Evolutionary conservation across 37 sponge, comb jelly and placozoan genomes (phyloP), one percentile per base, ranked within the genome.

Genomic region (Cliona cf. orientalis): DNA sequence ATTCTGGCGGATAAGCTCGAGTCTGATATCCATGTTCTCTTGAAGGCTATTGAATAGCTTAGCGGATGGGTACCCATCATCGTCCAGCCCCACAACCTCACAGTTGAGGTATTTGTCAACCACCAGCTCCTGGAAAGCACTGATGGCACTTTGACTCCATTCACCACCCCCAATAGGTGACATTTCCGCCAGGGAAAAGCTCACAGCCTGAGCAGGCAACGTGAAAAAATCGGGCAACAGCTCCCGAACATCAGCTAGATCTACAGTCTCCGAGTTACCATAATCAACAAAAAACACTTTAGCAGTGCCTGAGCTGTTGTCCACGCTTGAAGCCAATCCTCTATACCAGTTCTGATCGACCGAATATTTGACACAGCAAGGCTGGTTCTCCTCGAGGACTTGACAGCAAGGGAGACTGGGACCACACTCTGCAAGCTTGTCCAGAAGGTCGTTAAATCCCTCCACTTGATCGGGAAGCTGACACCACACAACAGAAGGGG

Each of bases 201-300:
- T 83, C 5, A 90, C 40, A 31, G 95, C 91, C 43, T 80, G 88
- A n/a, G 82, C 80, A 32, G 91, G 91, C 2, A 86, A 58, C 5
- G 76, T 46, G 0, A 76, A 21, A 22, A 80, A 70, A 2, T 84
- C 76, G 0, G 41, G 37, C 2, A 39, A 63, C 33, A 94, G 76
- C 0, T 45, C 29, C 11, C 37, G 59, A 41, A 93, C 26, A 6
- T 60, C 67, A 29, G 76, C 25, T 19, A 59, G 40, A 11, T 82
- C 25, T 0, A 82, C 67, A 28, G 9, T 31, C 56, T 85, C 94
- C 23, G 25, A 56, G 74, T 93, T 93, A 19, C 94, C 94, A 80
- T 60, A 93, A 57, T 93, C 94, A 64, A 93, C 86, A 76, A 73
- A 93, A 0, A 81, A 57, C 9, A 93, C 87, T 33, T 63, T 37